These are phyloP conservation scores for Columba livia DNA, from an alignment of 2,113 vertebrate species.

Conservation along the genomic window DNA sequence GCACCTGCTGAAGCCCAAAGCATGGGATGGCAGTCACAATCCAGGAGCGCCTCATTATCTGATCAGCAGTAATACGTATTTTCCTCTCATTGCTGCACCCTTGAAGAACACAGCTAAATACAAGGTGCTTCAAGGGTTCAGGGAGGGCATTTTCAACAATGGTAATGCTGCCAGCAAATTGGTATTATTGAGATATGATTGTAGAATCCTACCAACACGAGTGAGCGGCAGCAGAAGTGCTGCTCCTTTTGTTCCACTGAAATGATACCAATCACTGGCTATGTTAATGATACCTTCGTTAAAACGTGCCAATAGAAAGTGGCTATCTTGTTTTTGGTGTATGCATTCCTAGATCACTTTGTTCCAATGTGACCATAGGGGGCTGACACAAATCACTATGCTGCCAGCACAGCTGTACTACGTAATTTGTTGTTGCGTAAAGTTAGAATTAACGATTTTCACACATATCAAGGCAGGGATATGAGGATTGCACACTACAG, in stretches of 20 bases:
- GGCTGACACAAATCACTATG: not conserved
- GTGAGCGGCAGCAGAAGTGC: not conserved
- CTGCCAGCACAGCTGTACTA: slow-evolving; percentile 2
- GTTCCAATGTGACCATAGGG: not conserved
- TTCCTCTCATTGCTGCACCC: not conserved
- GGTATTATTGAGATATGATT: not conserved
- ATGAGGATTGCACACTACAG: not conserved
- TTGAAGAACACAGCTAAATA: not conserved
- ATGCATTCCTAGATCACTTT: not conserved
- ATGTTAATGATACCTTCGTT: not conserved
- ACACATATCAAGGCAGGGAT: not conserved
- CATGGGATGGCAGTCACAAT: not conserved
- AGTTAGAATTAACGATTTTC: not conserved
- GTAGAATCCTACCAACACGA: not conserved
- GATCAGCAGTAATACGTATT: not conserved
- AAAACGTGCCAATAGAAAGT: not conserved
- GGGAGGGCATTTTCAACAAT: not conserved
- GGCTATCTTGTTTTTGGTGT: not conserved
- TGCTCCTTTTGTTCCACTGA: not conserved
- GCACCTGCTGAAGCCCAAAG: not conserved
- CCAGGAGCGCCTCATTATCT: not conserved
- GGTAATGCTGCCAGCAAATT: not conserved
- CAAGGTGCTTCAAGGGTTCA: not conserved
- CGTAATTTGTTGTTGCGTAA: not conserved
- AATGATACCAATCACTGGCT: not conserved